Conservation (phyloP, 2,888 invertebrate genomes). For the Pristionchus entomophagus region DNA sequence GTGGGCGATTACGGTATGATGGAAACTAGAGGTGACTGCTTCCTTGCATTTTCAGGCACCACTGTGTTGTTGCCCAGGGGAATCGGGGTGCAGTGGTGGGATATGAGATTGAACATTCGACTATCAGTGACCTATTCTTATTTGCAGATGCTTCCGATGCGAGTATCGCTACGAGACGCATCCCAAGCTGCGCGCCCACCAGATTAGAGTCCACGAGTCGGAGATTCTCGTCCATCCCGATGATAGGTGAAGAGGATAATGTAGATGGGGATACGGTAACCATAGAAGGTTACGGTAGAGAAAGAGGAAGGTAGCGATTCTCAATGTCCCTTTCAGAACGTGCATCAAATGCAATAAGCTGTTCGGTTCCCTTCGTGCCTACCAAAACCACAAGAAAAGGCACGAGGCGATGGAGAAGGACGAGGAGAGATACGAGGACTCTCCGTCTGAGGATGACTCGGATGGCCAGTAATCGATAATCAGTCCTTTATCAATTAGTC, state of each 20-base stretch:
- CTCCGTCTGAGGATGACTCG: too few species aligned
- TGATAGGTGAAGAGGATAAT: conserved; percentile 32
- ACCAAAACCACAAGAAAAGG: background rate
- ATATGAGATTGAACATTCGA: too few species aligned
- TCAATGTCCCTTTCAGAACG: background rate
- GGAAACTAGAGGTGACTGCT: too few species aligned
- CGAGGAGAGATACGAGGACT: background rate
- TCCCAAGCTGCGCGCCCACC: conserved; percentile 35
- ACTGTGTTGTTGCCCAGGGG: too few species aligned
- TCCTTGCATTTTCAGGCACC: too few species aligned
- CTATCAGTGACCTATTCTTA: too few species aligned
- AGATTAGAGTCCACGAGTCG: conserved; percentile 46
- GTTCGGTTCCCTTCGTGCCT: conserved; percentile 39
- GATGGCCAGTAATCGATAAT: too few species aligned
- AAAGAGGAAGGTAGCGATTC: too few species aligned
- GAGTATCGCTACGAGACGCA: background rate
- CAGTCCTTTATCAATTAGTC: too few species aligned
- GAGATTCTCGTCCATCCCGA: conserved; percentile 41
- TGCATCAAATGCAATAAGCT: conserved; percentile 9
- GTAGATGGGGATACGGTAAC: background rate
- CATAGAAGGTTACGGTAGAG: background rate
- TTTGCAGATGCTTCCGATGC: conserved; percentile 33
- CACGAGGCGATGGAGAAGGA: background rate
- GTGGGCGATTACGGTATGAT: too few species aligned
- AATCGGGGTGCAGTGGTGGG: too few species aligned